Evolutionary conservation across 2,113 vertebrate species (phyloP), one percentile per base, ranked within the genome.

Genomic region (Amblyornis subalaris): DNA sequence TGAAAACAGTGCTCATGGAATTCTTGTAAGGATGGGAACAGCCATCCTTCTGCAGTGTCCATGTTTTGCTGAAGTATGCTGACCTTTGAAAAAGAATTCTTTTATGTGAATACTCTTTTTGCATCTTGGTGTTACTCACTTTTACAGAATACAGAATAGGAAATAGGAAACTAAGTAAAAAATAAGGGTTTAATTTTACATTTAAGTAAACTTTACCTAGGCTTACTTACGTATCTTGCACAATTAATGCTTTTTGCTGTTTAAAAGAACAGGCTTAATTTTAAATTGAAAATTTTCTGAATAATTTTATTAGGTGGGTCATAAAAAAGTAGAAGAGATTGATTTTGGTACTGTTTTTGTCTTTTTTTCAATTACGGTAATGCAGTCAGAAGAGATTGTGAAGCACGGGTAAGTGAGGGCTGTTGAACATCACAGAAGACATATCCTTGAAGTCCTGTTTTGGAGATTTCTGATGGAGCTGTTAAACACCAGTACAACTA

Each of bases 331-430:
- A 42, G 51, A 47, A 57, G 22, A 65, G n/a, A 54, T 71, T 25
- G 35, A 60, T 74, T 85, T 87, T 91, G 70, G 78, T 94, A n/a
- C 65, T 76, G 24, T 33, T 60, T 28, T n/a, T 57, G 36, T 91
- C 12, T 69, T 74, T 76, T 82, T 91, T 83, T 94, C 78, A 66
- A 61, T 94, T 76, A 72, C 25, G 91, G 75, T 95, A 93, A 85
- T 4, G 0, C 85, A 94, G 85, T 90, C 84, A 82, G 75, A 93
- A 77, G 67, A 83, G 55, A 42, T 50, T 84, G 89, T 77, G 72
- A 89, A 69, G 26, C 7, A 1, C 78, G 95, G 85, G 29, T 58
- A 47, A 79, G 51, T 67, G 85, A 97, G 40, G 48, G 57, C 44
- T 94, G 74, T 80, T 93, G 76, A 82, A 31, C 50, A 94, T 88